A percentile compares a stretch with the other conserved stretches of the same genome.
phyloP scores from a whole-genome alignment of 2,888 invertebrate genomes.

The Exocentrus adspersus region DNA sequence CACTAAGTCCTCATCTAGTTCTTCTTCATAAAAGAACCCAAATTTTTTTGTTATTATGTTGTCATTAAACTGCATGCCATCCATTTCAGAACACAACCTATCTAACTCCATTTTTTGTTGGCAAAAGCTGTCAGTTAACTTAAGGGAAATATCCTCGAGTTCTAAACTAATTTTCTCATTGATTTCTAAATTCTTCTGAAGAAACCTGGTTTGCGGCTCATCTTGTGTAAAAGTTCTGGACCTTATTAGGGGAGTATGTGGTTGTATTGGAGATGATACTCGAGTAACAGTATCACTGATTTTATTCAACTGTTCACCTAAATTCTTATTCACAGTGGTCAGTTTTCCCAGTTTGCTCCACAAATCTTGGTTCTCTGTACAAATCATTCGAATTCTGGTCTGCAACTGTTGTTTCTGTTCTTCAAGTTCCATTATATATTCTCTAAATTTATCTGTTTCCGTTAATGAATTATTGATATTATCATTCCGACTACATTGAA shows the following conservation, averaged over 20 bases:
- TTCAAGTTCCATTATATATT: constrained; percentile 71
- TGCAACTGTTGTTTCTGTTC: constrained; percentile 81
- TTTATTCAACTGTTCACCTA: constrained; percentile 66
- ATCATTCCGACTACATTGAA: constrained; percentile 56
- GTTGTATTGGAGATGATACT: constrained; percentile 55
- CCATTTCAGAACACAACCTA: constrained; percentile 75
- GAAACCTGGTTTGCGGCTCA: constrained; percentile 68
- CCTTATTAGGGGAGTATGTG: constrained; percentile 51
- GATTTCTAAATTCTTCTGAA: constrained; percentile 64
- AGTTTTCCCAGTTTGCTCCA: constrained; percentile 78
- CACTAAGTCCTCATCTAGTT: constrained; percentile 69
- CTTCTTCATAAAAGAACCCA: constrained; percentile 72
- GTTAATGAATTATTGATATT: constrained; percentile 45
- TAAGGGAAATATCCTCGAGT: constrained; percentile 81
- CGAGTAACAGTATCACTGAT: constrained; percentile 66
- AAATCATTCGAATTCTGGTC: constrained; percentile 83
- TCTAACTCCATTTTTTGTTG: constrained; percentile 76
- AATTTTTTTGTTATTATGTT: constrained; percentile 70
- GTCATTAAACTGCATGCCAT: constrained; percentile 69
- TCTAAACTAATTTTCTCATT: constrained; percentile 71
- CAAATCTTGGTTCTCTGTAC: constrained; percentile 81
- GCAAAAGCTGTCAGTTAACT: constrained; percentile 74
- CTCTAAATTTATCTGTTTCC: constrained; percentile 48
- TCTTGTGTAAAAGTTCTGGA: constrained; percentile 77
- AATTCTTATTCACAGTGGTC: constrained; percentile 69